Base-by-base conservation (phyloP, 2,113 vertebrate species). In the Stegostoma tigrinum region DNA sequence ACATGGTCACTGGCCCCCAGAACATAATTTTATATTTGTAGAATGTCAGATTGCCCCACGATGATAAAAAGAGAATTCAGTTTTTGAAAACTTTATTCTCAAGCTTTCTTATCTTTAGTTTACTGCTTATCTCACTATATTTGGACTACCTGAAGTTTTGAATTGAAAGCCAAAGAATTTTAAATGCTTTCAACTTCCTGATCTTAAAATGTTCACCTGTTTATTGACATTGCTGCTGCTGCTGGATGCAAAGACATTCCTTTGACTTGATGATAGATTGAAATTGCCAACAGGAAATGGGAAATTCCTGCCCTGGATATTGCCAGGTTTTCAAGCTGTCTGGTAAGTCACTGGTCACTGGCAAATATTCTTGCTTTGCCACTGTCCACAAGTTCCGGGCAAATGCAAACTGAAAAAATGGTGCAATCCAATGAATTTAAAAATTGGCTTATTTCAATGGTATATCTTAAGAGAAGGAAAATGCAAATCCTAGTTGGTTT, bases 371-470 rank as follows among this genome's bases (percentile, higher is more conserved):
- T n/a, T 34, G 72, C 72, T 75, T 75, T 75, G 72, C 72, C 72
- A 14, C 6, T 75, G 72, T 34, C 72, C 72, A 75, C 30, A 34
- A 75, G 30, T 75, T 34, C 72, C 72, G n/a, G 72, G 72, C 72
- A 67, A 95, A 95, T 95, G 42, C 48, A 72, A 95, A 95, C 67
- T 95, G 42, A 95, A 95, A 61, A 93, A 72, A 70, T 27, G 64
- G 42, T 19, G 7, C 68, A 48, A 45, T 72, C 66, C 67, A 27
- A 48, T 72, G 19, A 6, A 52, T 48, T 24, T 45, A 94, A 68
- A 68, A 90, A 34, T 34, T 24, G 48, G 27, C 34, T 12, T 75
- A 72, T 90, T 14, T 90, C 27, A 61, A 61, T 94, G 66, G 38
- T 24, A 68, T 66, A 67, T 68, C 45, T 67, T 27, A 61, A 67